These are phyloP conservation scores for Scaptomyza montana DNA, from an alignment of 1,140 invertebrate species.

Conservation along the genomic window DNA sequence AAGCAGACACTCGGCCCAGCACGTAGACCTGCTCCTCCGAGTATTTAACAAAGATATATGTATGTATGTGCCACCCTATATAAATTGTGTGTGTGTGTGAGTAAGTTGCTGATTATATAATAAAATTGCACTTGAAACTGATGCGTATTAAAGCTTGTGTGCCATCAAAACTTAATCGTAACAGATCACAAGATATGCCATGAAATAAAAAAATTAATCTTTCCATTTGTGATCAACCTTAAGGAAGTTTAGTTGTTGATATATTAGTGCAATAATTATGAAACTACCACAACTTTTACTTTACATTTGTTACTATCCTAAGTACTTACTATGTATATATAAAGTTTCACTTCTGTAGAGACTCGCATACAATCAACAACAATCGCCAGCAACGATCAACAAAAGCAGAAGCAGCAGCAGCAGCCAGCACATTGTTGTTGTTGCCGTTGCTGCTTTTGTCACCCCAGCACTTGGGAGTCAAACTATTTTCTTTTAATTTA, in stretches of 20 bases:
- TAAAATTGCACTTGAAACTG: conserved; percentile 20
- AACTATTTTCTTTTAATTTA: conserved; percentile 81
- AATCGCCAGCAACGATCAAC: neutral
- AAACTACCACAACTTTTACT: too few species aligned
- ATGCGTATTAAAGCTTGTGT: neutral
- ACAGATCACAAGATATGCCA: conserved; percentile 1
- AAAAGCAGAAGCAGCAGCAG: neutral
- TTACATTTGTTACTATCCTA: too few species aligned
- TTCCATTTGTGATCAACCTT: neutral
- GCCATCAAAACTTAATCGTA: neutral
- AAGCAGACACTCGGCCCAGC: conserved; percentile 28
- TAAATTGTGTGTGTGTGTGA: neutral
- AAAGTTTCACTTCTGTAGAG: neutral
- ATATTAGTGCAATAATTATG: too few species aligned
- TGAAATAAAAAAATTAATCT: neutral
- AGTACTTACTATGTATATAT: neutral
- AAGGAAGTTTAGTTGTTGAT: too few species aligned
- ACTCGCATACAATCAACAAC: conserved; percentile 4
- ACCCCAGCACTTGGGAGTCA: conserved; percentile 46
- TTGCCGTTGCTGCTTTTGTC: conserved; percentile 27
- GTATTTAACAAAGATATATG: conserved; percentile 7
- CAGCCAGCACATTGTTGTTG: neutral
- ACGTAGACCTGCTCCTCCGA: conserved; percentile 16
- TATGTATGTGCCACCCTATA: neutral
- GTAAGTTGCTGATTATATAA: conserved; percentile 12